A percentile compares a stretch with the other conserved stretches of the same genome.
phyloP scores from a whole-genome alignment of 2,797 vertebrate genomes.

The Alauda arvensis region DNA sequence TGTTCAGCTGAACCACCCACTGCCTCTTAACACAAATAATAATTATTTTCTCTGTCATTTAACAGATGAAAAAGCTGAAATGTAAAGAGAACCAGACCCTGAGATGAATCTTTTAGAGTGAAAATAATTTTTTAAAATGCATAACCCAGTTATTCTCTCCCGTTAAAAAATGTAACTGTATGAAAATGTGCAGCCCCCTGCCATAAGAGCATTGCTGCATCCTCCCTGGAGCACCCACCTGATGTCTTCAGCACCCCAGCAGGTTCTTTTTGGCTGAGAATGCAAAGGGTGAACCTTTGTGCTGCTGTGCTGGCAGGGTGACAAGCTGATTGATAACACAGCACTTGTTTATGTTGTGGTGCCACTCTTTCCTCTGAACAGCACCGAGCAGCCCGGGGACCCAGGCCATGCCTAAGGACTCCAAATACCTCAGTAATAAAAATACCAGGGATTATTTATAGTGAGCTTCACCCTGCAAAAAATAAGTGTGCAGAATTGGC shows the following conservation, averaged over 20 bases:
- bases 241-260: not conserved
- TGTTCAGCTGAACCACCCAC: not conserved
- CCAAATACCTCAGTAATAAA: not conserved
- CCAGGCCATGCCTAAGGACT: not conserved
- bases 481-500: not conserved
- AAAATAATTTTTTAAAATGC: not conserved
- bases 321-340: not conserved
- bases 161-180: not conserved
- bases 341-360: not conserved
- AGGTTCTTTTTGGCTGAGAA: not conserved
- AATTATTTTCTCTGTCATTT: not conserved
- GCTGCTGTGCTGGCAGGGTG: not conserved
- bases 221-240: not conserved
- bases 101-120: not conserved
- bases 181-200: not conserved
- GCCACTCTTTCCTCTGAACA: not conserved
- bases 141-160: not conserved
- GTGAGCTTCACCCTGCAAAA: not conserved
- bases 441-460: not conserved
- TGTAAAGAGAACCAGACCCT: not conserved
- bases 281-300: not conserved
- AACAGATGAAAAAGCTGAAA: not conserved
- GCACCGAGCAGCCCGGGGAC: accelerated
- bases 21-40: not conserved
- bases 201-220: not conserved